Evolutionary conservation across 2,113 vertebrate species (phyloP), one percentile per base, ranked within the genome.

Genomic region (Osmerus eperlanus): DNA sequence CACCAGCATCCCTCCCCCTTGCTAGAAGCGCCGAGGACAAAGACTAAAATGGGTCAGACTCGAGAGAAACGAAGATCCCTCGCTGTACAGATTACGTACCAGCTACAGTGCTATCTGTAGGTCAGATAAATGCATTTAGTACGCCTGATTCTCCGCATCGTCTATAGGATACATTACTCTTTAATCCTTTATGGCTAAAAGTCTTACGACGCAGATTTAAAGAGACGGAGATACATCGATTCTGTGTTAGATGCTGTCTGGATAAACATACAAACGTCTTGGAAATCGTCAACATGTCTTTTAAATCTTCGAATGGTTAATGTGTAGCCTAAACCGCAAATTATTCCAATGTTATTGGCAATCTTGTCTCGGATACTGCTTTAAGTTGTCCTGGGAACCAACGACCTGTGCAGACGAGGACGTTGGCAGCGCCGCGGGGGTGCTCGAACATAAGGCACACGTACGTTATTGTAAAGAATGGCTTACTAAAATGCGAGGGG

Each of bases 11-110:
- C 69, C 71, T 55, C 21, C 66, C 52, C 75, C 83, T 41, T 11
- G 29, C 63, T 60, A 64, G 67, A 66, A 70, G 70, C 68, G 60
- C 75, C 55, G 85, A 91, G 89, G 88, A 92, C 91, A 91, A 91
- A 92, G 89, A 86, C 82, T 78, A 74, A 91, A 92, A 82, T 91
- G 91, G 89, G 90, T 92, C 91, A 90, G 75, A 74, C 78, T 75
- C 73, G 6, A 68, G 78, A 75, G 83, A 65, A 81, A 19, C 65
- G 78, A 73, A 19, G 56, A 84, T 78, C 64, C 16, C 23, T 25
- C 28, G 15, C 52, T 29, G 36, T 52, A 63, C 61, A 65, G 25
- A 28, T 68, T 55, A 54, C 41, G 8, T 47, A 47, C 41, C 41
- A 47, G 41, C 41, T 47, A 9, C 41, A 47, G 41, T 47, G 8